Conservation (phyloP, 2,888 invertebrate species). For the Rhopalosiphum nymphaeae region DNA sequence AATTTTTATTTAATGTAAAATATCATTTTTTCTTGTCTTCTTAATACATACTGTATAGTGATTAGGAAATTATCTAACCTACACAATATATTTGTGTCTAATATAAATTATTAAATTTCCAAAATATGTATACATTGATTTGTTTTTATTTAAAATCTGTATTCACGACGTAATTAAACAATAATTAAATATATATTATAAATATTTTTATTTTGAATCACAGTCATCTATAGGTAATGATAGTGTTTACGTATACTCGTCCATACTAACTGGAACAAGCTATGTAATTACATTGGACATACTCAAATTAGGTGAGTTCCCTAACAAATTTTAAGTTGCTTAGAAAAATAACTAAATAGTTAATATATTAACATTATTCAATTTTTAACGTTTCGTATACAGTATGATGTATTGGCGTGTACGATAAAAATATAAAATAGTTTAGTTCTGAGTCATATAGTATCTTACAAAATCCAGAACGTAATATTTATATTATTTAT, state of each 20-base stretch:
- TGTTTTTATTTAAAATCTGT: neutral
- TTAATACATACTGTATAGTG: neutral
- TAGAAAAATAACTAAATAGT: neutral
- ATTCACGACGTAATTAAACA: neutral
- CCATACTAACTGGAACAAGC: neutral
- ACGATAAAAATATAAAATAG: neutral
- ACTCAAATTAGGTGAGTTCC: neutral
- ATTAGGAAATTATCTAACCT: too few relatives aligned
- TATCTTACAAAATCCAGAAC: neutral
- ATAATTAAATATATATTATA: neutral
- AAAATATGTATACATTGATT: neutral
- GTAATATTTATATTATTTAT: neutral
- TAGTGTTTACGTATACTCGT: neutral
- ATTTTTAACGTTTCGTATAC: neutral
- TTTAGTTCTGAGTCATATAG: neutral
- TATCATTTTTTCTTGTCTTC: neutral
- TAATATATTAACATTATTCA: neutral
- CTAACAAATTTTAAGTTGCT: neutral
- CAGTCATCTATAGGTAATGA: too few relatives aligned
- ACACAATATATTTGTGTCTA: too few relatives aligned
- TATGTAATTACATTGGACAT: neutral
- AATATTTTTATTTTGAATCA: neutral
- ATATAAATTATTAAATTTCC: neutral
- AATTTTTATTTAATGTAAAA: neutral
- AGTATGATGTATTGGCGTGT: neutral